A percentile compares a stretch with the other conserved stretches of the same genome.
phyloP scores from a whole-genome alignment of 2,113 vertebrate genomes.

The Onychostoma macrolepis region DNA sequence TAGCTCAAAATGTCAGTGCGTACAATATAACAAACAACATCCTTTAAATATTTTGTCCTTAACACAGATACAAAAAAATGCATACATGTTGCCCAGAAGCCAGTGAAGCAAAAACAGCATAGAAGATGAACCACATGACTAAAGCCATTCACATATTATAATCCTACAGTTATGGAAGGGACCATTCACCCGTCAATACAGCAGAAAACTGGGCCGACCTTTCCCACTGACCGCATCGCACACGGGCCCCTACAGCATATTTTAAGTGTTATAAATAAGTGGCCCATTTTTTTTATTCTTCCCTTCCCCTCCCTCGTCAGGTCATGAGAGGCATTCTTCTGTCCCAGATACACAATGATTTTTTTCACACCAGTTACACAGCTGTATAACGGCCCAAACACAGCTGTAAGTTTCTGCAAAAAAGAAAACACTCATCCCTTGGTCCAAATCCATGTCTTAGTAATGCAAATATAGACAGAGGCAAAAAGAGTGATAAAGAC shows the following conservation, averaged over 20 bases:
- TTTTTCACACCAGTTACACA: constrained; percentile 49
- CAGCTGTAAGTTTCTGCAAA: background rate
- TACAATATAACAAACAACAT: background rate
- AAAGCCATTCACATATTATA: constrained; percentile 31
- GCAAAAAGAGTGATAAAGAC: background rate
- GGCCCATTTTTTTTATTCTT: constrained; percentile 63
- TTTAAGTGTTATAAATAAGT: constrained; percentile 72
- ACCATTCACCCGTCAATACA: background rate
- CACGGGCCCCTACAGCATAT: constrained; percentile 51
- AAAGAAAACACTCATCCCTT: background rate
- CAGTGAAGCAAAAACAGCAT: background rate
- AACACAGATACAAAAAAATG: background rate
- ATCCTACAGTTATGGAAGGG: background rate
- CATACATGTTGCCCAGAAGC: background rate
- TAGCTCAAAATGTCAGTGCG: background rate
- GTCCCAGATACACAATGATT: constrained; percentile 64
- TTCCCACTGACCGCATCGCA: constrained; percentile 39
- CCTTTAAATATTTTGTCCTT: background rate
- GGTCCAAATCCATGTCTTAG: background rate
- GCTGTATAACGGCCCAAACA: constrained; percentile 5
- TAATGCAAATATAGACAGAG: background rate
- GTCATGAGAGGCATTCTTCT: constrained; percentile 62
- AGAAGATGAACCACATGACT: background rate
- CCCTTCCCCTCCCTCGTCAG: constrained; percentile 23
- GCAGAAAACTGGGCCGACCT: constrained; percentile 30